Evolutionary conservation across 2,797 vertebrate genomes (phyloP), one percentile per base, ranked within the genome.

Genomic region (Acridotheres tristis): DNA sequence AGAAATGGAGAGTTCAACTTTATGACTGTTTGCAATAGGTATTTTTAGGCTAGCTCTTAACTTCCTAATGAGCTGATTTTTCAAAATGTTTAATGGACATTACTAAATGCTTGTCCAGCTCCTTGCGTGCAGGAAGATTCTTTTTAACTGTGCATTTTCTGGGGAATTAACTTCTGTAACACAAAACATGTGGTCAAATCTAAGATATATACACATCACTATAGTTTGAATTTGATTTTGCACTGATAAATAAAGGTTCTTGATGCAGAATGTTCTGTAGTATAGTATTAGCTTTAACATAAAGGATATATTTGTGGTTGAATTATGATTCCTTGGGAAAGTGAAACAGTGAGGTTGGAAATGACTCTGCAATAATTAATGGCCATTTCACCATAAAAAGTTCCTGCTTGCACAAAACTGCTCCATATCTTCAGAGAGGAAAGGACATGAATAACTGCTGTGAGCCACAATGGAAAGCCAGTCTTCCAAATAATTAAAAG

Each of bases 401-500:
- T 84, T 94, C 76, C 66, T 91, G 87, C 63, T 78, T 93, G 72
- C 16, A 1, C 78, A 96, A 78, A 96, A 88, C 51, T 72, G 32
- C 47, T 92, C 62, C 2, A 0, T 90, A 54, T 85, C 58, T 94
- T 96, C 10, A 2, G 58, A 88, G 74, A 87, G 83, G 83, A 81
- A 85, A 69, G 61, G 27, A 86, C 63, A 94, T 57, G 55, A 90
- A 66, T 91, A 90, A 86, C 30, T 93, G 85, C 88, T 71, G 48
- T 50, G 42, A 90, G 59, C 90, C 93, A 90, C 85, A 88, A 88
- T 50, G 83, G 77, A 93, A 91, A 94, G 53, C 50, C 66, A 86
- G 83, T 81, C 66, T 86, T 93, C 88, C 88, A 93, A 91, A 91
- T 86, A 95, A 96, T 94, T 95, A 95, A 93, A 96, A 95, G 43